These are phyloP conservation scores for Synanthedon tipuliformis DNA, from an alignment of 2,888 invertebrate genomes.

Conservation along the genomic window DNA sequence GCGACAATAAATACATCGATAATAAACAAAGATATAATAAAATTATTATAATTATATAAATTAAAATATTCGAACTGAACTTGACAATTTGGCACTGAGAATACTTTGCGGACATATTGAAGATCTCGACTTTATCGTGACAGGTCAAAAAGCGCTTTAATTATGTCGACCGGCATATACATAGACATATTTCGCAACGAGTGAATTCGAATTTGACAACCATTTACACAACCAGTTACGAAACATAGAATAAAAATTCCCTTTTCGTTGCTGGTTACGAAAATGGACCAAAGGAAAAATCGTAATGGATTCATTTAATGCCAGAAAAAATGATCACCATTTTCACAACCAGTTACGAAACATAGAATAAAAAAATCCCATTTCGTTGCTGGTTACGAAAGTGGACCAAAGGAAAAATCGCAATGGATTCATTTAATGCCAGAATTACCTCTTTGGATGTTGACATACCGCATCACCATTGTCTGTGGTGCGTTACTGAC, in stretches of 20 bases:
- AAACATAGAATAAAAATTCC: no score
- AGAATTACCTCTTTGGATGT: constrained; percentile 32
- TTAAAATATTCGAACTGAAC: constrained; percentile 16
- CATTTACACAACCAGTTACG: no score
- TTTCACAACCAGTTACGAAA: no score
- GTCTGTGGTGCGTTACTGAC: constrained; percentile 35
- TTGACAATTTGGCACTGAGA: constrained; percentile 52
- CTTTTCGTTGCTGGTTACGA: no score
- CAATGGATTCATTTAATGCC: not conserved
- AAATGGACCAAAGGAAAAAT: not conserved
- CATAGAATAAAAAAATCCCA: no score
- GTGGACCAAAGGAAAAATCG: not conserved
- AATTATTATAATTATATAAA: constrained; percentile 11
- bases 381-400: not conserved
- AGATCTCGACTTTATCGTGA: no score
- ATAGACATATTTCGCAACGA: no score
- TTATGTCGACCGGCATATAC: no score
- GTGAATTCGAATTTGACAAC: no score
- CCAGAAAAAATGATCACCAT: no score
- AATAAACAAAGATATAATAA: constrained; percentile 6
- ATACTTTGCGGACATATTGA: constrained; percentile 16
- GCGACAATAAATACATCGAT: constrained; percentile 3
- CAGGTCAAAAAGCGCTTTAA: no score
- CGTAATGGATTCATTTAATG: not conserved
- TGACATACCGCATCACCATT: not conserved